Evolutionary conservation across 2,797 vertebrate species (phyloP).

Genomic region (Buceros bicornis): DNA sequence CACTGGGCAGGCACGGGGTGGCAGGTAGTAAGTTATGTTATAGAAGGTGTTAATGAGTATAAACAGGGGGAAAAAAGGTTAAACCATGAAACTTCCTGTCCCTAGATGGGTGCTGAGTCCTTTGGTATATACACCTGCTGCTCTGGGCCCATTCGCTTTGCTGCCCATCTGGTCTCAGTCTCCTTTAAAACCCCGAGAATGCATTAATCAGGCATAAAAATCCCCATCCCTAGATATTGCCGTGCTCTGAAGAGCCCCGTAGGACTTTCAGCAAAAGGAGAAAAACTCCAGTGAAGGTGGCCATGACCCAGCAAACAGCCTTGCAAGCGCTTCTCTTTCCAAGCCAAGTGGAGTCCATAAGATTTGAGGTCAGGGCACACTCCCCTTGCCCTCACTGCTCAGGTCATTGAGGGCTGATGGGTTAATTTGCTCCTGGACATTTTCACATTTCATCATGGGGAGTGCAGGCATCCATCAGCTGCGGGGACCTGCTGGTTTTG

Average conservation of each 20-base stretch:
- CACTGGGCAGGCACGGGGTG: neutral
- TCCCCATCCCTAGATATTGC: neutral
- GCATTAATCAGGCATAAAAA: neutral
- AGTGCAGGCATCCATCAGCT: neutral
- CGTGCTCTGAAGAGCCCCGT: neutral
- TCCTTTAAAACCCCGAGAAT: neutral
- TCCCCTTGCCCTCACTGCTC: neutral
- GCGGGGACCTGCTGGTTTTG: neutral
- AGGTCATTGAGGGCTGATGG: neutral
- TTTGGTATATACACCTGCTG: neutral
- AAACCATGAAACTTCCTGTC: neutral
- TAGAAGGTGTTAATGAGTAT: neutral
- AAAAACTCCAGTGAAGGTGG: neutral
- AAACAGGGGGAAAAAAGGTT: neutral
- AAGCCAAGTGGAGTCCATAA: neutral
- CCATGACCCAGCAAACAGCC: neutral
- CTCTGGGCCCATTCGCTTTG: accelerated
- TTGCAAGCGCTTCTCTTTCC: neutral
- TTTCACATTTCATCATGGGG: neutral
- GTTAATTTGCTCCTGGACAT: neutral
- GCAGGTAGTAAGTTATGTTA: neutral
- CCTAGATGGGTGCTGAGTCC: neutral
- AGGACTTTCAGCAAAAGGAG: neutral
- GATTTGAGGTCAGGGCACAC: neutral
- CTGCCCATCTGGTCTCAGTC: neutral